Percentiles rank a stretch among this genome's conserved stretches.
phyloP scores from a whole-genome alignment of 2,113 vertebrate species.

The Prunella himalayana region DNA sequence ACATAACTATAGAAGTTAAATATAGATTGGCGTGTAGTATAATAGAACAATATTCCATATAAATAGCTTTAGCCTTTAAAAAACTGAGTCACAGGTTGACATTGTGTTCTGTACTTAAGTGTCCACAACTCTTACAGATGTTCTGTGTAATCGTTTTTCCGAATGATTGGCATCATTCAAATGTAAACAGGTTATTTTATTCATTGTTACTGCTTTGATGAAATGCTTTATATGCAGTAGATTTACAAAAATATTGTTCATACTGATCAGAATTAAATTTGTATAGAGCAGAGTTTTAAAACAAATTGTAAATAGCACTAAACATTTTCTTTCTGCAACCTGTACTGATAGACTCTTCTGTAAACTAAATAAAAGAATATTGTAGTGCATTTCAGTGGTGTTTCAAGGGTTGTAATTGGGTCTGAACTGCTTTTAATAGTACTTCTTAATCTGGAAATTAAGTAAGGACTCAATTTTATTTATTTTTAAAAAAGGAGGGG shows the following conservation, averaged over 20 bases:
- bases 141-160: slow-evolving; percentile 71
- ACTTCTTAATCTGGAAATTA: background rate
- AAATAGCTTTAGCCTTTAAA: slow-evolving; percentile 89
- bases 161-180: slow-evolving; percentile 81
- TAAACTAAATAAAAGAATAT: slow-evolving; percentile 95
- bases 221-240: slow-evolving; percentile 91
- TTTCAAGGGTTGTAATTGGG: slow-evolving; percentile 39
- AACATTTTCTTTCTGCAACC: slow-evolving; percentile 87
- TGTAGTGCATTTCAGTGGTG: slow-evolving; percentile 78
- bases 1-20: slow-evolving; percentile 90
- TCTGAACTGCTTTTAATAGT: background rate
- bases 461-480: background rate
- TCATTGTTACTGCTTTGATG: slow-evolving; percentile 82
- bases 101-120: slow-evolving; percentile 81
- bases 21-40: slow-evolving; percentile 94
- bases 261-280: slow-evolving; percentile 97
- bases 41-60: slow-evolving; percentile 84
- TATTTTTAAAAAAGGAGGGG: background rate
- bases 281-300: slow-evolving; percentile 96
- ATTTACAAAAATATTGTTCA: slow-evolving; percentile 90
- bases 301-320: slow-evolving; percentile 97
- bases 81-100: slow-evolving; percentile 80
- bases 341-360: slow-evolving; percentile 92
- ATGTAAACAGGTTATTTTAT: slow-evolving; percentile 78
- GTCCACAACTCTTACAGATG: slow-evolving; percentile 74